Base-by-base conservation (phyloP, 2,797 vertebrate genomes). In the Enteromius afrohamiltoni region DNA sequence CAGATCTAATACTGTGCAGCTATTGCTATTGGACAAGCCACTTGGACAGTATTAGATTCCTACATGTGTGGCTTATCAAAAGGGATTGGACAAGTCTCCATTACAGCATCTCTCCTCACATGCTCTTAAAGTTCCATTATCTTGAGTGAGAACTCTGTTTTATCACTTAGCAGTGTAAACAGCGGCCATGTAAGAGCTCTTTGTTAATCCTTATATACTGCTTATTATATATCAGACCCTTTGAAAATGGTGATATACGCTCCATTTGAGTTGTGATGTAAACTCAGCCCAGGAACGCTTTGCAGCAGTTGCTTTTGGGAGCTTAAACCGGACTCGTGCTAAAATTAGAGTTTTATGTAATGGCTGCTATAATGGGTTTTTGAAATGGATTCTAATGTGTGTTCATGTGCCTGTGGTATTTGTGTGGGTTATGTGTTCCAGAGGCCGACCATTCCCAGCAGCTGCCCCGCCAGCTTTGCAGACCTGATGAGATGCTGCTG, bases 381-480 rank as follows among this genome's bases (percentile, higher is more conserved):
- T 62, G 62, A 68, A 83, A 69, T 83, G 81, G 81, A 45, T 77
- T 83, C 64, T 67, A 55, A 77, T 42, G 37, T 74, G 42, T 71
- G 65, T 79, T 53, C 67, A 76, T 77, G 26, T n/a, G 62, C 64
- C 16, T 74, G 53, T 31, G 65, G 53, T 62, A 31, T 81, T 55
- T 83, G 79, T 47, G 62, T 74, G 79, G 45, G 75, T 77, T 47
- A 37, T 19, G 62, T 65, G 73, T 87, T 93, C 21, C 80, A 99
- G 98, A 97, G 98, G 92, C 93, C 98, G 90, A 99, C 97, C 93
- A 96, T 99, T 94, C 98, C 98, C 83, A 97, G 95, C 94, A 96
- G 97, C 88, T 99, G 97, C 92, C 98, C 98, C 68, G 94, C 93
- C 91, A 98, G 98, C 92, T 99, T 99, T 94, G 98, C 96, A 90